Base-by-base conservation (phyloP, 2,113 vertebrate genomes). In the Ariopsis seemanni region DNA sequence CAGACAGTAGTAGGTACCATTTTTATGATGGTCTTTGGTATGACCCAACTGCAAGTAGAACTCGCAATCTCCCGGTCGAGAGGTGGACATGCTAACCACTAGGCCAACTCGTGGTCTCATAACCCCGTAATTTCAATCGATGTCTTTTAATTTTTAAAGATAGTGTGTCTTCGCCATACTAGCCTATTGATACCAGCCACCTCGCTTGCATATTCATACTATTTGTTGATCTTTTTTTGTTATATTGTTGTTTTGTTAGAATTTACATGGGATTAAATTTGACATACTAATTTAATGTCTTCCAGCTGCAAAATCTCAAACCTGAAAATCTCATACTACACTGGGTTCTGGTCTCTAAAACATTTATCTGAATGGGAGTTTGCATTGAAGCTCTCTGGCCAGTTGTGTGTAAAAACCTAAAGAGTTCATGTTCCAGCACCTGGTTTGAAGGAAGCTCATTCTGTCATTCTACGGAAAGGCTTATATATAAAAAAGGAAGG, bases 371-470 rank as follows among this genome's bases (percentile, higher is more conserved):
- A 42, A 65, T 72, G 57, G 30, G 57, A 55, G 42, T 81, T 74
- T 83, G 80, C 42, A 50, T 83, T 83, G 60, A 25, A 10, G 22
- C 67, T 53, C 42, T 83, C 0, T 63, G 62, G 14, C 7, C 25
- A 20, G 6, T 9, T 83, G 50, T 79, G 75, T 27, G 60, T 71
- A 60, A 53, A 82, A 85, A 25, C 27, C 83, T 42, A 6, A 71
- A 80, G 60, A n/a, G 84, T 34, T 83, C 17, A 86, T 10, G 50
- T 48, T 71, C 18, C 72, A 75, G 60, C 62, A 83, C 52, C 87
- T 87, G 82, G 67, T 88, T 86, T 86, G 55, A 84, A 82, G 89
- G 85, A 85, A 87, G 77, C 74, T 67, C 22, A 15, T 82, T 90
- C 65, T 79, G 55, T 88, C 63, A 3, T 78, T n/a, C 75, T 83